Percentiles rank a stretch among this genome's conserved stretches.
These are phyloP conservation scores for Lithobates sylvaticus DNA, from an alignment of 2,797 vertebrate genomes.

Conservation along the genomic window DNA sequence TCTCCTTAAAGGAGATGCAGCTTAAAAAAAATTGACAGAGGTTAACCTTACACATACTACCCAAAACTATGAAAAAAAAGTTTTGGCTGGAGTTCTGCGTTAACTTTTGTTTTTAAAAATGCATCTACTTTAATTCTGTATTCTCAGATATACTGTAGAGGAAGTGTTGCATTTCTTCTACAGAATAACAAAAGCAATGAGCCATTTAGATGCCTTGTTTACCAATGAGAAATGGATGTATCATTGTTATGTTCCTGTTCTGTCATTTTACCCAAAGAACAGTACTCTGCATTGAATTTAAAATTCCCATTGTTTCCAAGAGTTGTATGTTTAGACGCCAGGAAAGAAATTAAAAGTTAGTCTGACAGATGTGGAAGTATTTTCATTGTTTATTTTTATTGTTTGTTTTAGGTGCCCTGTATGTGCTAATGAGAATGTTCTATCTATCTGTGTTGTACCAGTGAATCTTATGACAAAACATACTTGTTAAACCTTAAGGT, in stretches of 20 bases:
- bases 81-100: not conserved
- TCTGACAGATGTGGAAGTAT: not conserved
- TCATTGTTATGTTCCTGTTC: not conserved
- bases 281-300: not conserved
- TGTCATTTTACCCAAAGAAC: not conserved
- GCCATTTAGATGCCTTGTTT: not conserved
- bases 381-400: not conserved
- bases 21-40: no score
- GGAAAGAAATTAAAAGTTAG: conserved; percentile 6
- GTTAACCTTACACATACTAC: no score
- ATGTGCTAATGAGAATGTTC: not conserved
- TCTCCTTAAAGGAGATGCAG: not conserved
- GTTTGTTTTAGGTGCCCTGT: not conserved
- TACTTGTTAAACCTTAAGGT: no score
- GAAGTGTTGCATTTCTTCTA: not conserved
- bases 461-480: not conserved
- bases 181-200: not conserved
- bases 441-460: not conserved
- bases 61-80: not conserved
- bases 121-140: not conserved
- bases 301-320: conserved; percentile 30
- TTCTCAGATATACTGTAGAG: not conserved
- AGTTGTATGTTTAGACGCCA: conserved; percentile 53
- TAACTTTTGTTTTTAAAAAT: not conserved
- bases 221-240: not conserved